Percentiles rank a stretch among this genome's conserved stretches.
Conservation (phyloP, 53 echinoderm and acorn worm species). For the Hippasteria phrygiana region DNA sequence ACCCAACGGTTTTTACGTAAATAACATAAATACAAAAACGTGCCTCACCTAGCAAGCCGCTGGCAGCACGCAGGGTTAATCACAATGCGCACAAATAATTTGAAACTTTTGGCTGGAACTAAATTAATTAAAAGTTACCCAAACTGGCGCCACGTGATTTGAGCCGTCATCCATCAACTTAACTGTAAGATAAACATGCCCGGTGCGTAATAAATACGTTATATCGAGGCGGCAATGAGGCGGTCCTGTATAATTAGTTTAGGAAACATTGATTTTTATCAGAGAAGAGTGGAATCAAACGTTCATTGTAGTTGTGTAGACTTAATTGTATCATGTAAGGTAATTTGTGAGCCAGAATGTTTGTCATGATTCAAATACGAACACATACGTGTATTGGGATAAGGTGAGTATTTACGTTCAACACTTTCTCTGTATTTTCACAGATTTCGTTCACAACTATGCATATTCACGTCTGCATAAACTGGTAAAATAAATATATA, state of each 20-base stretch:
- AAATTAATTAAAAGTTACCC: background rate
- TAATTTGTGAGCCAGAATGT: too few species aligned
- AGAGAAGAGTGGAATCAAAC: too few species aligned
- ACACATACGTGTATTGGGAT: too few species aligned
- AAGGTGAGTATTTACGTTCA: too few species aligned
- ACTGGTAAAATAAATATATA: too few species aligned
- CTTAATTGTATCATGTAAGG: too few species aligned
- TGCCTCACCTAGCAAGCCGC: background rate
- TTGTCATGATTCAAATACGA: background rate
- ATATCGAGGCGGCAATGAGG: background rate
- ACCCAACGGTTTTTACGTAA: background rate
- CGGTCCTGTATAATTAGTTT: background rate
- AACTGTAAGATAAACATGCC: background rate
- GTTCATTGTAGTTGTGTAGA: too few species aligned
- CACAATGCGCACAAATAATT: background rate
- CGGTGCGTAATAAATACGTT: background rate
- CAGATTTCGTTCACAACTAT: too few species aligned
- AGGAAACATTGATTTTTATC: too few species aligned
- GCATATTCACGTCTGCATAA: too few species aligned
- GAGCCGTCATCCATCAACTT: background rate
- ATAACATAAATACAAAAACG: background rate
- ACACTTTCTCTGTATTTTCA: too few species aligned
- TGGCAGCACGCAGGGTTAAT: background rate
- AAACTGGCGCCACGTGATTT: background rate
- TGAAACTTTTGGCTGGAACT: background rate